phyloP scores from a whole-genome alignment of 1,140 invertebrate species.

The Acyrthosiphon pisum region DNA sequence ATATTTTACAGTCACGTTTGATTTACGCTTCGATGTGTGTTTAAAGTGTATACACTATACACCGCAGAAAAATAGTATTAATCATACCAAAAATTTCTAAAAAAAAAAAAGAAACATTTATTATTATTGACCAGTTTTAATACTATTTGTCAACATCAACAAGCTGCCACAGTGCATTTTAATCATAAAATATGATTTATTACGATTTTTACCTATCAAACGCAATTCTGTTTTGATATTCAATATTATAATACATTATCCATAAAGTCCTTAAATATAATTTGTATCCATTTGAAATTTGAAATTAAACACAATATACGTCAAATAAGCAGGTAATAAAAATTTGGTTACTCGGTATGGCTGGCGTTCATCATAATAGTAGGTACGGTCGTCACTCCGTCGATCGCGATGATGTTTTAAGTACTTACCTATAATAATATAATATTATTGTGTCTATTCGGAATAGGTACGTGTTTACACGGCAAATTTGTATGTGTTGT shows the following conservation, averaged over 20 bases:
- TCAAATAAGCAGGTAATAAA: too few species aligned
- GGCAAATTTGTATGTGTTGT: background rate
- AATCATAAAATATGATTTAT: background rate
- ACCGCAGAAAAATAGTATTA: background rate
- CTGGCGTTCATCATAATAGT: background rate
- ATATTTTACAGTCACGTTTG: slow-evolving; percentile 15
- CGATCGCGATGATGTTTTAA: background rate
- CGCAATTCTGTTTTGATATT: background rate
- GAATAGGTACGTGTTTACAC: background rate
- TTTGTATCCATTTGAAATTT: too few species aligned
- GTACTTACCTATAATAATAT: background rate
- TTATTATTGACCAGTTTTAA: background rate
- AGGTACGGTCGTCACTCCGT: background rate
- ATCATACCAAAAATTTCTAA: background rate
- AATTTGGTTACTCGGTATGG: background rate
- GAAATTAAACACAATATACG: too few species aligned
- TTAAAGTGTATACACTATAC: background rate
- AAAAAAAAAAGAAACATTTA: background rate
- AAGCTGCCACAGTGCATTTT: background rate
- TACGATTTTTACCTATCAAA: background rate
- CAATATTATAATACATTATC: too few species aligned
- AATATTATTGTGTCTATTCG: background rate
- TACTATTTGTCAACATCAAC: background rate
- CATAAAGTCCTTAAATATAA: too few species aligned
- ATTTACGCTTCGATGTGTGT: background rate